These are phyloP conservation scores for Habrosyne pyritoides DNA, from an alignment of 2,888 invertebrate genomes.

Conservation along the genomic window DNA sequence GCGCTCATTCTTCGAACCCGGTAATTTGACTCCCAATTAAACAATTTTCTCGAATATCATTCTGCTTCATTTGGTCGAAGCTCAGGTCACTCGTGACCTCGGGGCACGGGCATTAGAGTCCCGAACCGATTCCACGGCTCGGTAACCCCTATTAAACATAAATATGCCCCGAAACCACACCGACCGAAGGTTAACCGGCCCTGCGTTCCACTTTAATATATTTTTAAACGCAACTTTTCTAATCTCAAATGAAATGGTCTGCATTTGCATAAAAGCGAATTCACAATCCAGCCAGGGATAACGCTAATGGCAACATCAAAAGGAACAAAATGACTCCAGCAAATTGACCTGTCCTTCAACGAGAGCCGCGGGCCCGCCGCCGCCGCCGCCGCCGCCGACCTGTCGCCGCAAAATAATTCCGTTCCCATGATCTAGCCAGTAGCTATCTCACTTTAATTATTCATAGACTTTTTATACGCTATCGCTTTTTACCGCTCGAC, in stretches of 20 bases:
- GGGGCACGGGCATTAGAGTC: constrained; percentile 72
- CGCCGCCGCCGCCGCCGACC: constrained; percentile 64
- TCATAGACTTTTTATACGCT: constrained; percentile 81
- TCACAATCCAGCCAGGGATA: constrained; percentile 44
- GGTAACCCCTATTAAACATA: constrained; percentile 78
- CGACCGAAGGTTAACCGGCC: constrained; percentile 60
- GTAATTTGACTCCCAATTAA: constrained; percentile 80
- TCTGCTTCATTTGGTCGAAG: constrained; percentile 63
- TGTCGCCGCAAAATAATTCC: constrained; percentile 78
- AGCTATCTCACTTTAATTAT: constrained; percentile 83
- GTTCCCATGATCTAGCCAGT: constrained; percentile 83
- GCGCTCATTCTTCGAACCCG: constrained; percentile 57
- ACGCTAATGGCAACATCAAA: constrained; percentile 56
- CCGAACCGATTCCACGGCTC: constrained; percentile 64
- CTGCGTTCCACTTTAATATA: constrained; percentile 54
- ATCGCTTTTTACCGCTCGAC: constrained; percentile 78
- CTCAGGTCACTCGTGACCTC: constrained; percentile 69
- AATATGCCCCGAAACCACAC: constrained; percentile 77
- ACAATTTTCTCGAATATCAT: constrained; percentile 81
- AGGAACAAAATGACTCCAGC: constrained; percentile 68
- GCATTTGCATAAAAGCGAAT: constrained; percentile 64
- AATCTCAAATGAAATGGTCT: constrained; percentile 43
- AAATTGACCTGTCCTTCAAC: constrained; percentile 81
- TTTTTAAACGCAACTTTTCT: constrained; percentile 49
- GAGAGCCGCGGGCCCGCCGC: constrained; percentile 40